Percentiles rank a stretch among this genome's conserved stretches.
These are phyloP conservation scores for Falco concolor DNA, from an alignment of 2,797 vertebrate species.

Conservation along the genomic window DNA sequence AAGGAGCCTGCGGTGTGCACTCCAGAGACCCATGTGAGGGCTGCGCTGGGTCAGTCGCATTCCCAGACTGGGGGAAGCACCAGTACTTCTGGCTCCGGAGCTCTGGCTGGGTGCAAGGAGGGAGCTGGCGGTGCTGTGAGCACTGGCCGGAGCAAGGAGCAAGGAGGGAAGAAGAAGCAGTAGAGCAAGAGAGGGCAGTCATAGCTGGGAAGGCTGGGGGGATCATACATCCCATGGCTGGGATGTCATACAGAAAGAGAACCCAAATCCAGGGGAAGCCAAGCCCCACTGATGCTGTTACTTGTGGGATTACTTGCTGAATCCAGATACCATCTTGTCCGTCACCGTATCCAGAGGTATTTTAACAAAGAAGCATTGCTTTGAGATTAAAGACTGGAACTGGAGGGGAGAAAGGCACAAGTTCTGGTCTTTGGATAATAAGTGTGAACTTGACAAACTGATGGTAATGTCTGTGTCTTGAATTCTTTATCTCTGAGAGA, in stretches of 20 bases:
- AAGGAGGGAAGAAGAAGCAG: accelerated
- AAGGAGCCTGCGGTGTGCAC: neutral
- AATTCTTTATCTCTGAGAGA: conserved; percentile 24
- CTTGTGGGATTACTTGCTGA: neutral
- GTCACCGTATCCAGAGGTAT: neutral
- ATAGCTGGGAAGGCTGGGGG: neutral
- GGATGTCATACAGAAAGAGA: neutral
- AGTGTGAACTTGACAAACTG: neutral
- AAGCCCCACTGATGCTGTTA: neutral
- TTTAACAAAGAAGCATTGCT: neutral
- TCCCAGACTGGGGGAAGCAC: too few relatives aligned
- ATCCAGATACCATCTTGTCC: neutral
- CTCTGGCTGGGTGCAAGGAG: neutral
- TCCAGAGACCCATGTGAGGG: accelerated
- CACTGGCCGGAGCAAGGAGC: neutral
- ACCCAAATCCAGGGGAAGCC: neutral
- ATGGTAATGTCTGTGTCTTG: neutral
- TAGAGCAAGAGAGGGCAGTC: neutral
- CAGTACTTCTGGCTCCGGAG: neutral
- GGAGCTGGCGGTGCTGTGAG: neutral
- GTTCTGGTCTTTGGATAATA: neutral
- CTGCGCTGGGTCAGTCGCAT: neutral
- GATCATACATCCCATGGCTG: too few relatives aligned
- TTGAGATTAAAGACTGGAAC: neutral
- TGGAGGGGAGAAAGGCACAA: neutral